These are phyloP conservation scores for Drosophila ananassae DNA, from an alignment of 1,140 invertebrate genomes.

Conservation along the genomic window DNA sequence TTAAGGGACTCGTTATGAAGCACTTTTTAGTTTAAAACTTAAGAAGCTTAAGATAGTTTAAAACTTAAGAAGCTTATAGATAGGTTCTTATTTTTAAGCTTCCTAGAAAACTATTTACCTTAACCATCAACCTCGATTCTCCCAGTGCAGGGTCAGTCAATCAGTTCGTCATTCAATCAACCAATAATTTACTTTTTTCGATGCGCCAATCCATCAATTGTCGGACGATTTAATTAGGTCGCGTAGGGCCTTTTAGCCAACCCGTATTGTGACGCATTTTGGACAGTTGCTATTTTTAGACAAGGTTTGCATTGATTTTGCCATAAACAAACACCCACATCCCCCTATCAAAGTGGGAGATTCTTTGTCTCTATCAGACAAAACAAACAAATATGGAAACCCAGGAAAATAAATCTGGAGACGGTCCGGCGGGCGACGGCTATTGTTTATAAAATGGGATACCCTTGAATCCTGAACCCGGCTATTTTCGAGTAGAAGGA, in stretches of 20 bases:
- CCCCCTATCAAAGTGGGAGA: background rate
- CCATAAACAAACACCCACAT: constrained; percentile 28
- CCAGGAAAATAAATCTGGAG: constrained; percentile 28
- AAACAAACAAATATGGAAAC: constrained; percentile 5
- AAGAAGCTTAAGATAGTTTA: no score
- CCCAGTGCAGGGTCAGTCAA: constrained; percentile 25
- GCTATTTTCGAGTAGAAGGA: background rate
- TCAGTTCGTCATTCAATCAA: constrained; percentile 23
- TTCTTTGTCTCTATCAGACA: background rate
- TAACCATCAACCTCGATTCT: background rate
- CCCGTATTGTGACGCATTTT: constrained; percentile 30
- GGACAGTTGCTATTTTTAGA: constrained; percentile 44
- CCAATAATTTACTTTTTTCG: constrained; percentile 26
- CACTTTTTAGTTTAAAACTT: no score
- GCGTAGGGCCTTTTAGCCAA: constrained; percentile 14
- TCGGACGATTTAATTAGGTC: constrained; percentile 46
- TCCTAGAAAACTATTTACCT: no score
- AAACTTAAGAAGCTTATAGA: no score
- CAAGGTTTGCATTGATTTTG: constrained; percentile 40
- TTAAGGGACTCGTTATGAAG: background rate
- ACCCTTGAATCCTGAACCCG: background rate
- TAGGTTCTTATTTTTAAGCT: background rate
- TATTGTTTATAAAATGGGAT: constrained; percentile 20
- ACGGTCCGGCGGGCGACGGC: constrained; percentile 39
- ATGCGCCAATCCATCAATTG: constrained; percentile 40